These are phyloP conservation scores for Hemicordylus capensis DNA, from an alignment of 2,113 vertebrate species.

Conservation along the genomic window DNA sequence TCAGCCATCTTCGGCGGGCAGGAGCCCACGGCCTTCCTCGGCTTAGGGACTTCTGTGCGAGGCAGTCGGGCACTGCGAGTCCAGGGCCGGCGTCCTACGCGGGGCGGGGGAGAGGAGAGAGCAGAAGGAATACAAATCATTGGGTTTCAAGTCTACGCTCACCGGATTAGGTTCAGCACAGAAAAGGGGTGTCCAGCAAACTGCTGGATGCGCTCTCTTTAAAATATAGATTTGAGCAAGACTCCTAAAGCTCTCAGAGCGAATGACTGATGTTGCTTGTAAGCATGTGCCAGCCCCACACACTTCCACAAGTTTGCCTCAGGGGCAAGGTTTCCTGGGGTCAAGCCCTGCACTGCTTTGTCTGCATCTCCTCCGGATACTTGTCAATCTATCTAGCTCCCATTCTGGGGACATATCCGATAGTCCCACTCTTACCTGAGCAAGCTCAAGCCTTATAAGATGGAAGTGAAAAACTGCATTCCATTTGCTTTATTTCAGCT, in stretches of 20 bases:
- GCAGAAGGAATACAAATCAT: not conserved
- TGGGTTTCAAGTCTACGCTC: not conserved
- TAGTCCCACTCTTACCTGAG: too few relatives aligned
- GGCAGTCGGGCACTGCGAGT: not conserved
- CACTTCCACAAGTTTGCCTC: not conserved
- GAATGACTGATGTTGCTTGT: too few relatives aligned
- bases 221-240: too few relatives aligned
- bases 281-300: not conserved
- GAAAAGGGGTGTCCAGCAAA: not conserved
- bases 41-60: not conserved
- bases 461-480: not conserved
- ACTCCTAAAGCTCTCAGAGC: too few relatives aligned
- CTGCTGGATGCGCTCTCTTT: too few relatives aligned
- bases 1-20: slow-evolving; percentile 71
- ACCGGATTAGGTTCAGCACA: not conserved
- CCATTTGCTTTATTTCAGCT: not conserved
- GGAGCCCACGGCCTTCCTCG: not conserved
- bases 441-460: not conserved
- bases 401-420: not conserved
- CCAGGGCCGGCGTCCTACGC: not conserved
- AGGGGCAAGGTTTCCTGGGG: not conserved
- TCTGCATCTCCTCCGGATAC: not conserved
- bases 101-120: not conserved
- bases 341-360: not conserved
- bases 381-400: too few relatives aligned